These are phyloP conservation scores for Melanotaenia maccullochi DNA, from an alignment of 2,797 vertebrate species.

Conservation along the genomic window DNA sequence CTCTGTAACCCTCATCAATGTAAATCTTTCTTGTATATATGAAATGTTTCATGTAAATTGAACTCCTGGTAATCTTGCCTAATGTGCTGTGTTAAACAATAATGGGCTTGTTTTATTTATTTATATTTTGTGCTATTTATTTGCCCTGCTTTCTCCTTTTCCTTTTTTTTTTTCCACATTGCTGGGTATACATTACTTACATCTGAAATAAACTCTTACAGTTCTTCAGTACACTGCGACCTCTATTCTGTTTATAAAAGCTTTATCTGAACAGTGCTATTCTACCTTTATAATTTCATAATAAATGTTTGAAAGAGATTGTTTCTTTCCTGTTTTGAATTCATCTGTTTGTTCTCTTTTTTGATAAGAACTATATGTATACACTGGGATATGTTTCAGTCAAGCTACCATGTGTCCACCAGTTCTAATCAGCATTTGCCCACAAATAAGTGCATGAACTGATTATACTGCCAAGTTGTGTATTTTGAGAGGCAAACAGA, in stretches of 20 bases:
- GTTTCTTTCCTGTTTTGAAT: conserved; percentile 75
- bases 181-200: conserved; percentile 74
- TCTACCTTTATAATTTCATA: conserved; percentile 86
- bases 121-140: conserved; percentile 41
- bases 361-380: conserved; percentile 45
- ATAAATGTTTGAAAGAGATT: conserved; percentile 87
- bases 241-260: conserved; percentile 72
- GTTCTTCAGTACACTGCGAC: conserved; percentile 74
- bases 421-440: conserved; percentile 48
- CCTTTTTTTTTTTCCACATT: conserved; percentile 35
- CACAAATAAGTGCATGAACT: conserved; percentile 39
- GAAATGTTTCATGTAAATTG: conserved; percentile 85
- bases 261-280: conserved; percentile 84
- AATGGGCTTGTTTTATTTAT: conserved; percentile 80
- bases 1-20: conserved; percentile 78
- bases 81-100: conserved; percentile 87
- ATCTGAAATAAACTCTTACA: conserved; percentile 79
- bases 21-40: conserved; percentile 86
- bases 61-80: conserved; percentile 88
- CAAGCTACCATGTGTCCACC: conserved; percentile 33
- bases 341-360: conserved; percentile 60
- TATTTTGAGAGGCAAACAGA: conserved; percentile 51
- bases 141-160: conserved; percentile 26
- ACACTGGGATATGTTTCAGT: conserved; percentile 47
- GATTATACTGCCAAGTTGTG: conserved; percentile 48